Evolutionary conservation across 1,140 invertebrate genomes (phyloP), one percentile per base, ranked within the genome.

Genomic region (Phthorimaea operculella): DNA sequence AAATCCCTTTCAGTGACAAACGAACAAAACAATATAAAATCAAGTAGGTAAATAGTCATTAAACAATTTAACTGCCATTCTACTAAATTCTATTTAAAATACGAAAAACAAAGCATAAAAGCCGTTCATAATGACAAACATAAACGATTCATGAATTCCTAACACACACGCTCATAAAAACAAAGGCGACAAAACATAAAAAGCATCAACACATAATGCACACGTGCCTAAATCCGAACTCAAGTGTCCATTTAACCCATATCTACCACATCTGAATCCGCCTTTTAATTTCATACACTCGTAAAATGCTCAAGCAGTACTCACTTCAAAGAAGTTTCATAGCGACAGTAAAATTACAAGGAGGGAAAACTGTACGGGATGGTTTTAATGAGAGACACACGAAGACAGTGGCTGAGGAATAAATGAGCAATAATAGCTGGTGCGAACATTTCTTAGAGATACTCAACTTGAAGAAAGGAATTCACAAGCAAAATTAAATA

Each of bases 281-380:
- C 60, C 59, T 61, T 74, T 77, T 68, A 73, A 77, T 77, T 66
- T 39, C 36, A 39, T 39, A n/a, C n/a, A 39, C 36, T 39, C 36
- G 8, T 39, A 39, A 39, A 39, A 3, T 39, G 61, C 62, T 54
- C 72, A 74, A 68, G 76, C 76, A 39, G 10, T 39, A 62, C 62
- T 54, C 72, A 76, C 70, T 76, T 78, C 73, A 78, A 73, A 77
- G 68, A 59, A 51, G 64, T 73, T 73, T 72, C 69, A 69, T 70
- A 59, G 67, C 63, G 60, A 70, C 62, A 62, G 62, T 74, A 68
- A 70, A 72, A 74, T 67, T 64, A 66, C 65, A 50, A 59, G 57
- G 42, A 39, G 36, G 3, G 21, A 28, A 28, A 28, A 28, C 21
- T 4, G 21, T 28, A 28, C 21, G 21, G 21, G 21, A 28, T 28